Conservation (phyloP, 2,113 vertebrate species). For the Prunella himalayana region DNA sequence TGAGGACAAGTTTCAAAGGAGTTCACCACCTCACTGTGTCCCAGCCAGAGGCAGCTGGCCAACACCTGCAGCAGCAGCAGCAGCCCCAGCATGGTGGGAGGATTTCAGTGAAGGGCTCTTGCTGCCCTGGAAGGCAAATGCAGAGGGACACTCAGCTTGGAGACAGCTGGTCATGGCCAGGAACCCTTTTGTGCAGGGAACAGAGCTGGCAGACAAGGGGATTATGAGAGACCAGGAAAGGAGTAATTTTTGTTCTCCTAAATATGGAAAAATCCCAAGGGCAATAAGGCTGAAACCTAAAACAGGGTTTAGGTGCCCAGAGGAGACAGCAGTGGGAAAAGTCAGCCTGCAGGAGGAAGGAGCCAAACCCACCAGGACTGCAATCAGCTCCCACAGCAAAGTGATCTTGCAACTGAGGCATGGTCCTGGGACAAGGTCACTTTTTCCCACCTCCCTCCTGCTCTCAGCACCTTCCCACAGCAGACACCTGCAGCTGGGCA, state of each 20-base stretch:
- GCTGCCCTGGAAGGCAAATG: not conserved
- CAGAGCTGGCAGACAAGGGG: no score
- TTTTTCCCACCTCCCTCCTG: not conserved
- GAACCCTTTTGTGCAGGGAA: no score
- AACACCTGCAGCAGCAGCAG: slow-evolving; percentile 16
- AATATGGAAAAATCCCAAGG: not conserved
- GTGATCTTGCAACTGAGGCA: not conserved
- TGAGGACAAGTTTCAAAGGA: not conserved
- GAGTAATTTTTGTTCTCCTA: not conserved
- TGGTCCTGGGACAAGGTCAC: not conserved
- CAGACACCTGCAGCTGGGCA: not conserved
- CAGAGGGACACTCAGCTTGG: no score
- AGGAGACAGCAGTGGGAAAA: not conserved
- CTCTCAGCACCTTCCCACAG: not conserved
- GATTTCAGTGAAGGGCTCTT: not conserved
- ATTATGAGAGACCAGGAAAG: not conserved
- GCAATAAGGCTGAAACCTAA: not conserved
- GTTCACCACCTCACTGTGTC: not conserved
- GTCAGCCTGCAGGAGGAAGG: not conserved
- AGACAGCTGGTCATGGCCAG: no score
- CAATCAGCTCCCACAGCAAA: not conserved
- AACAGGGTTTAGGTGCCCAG: not conserved
- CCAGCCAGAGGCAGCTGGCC: not conserved
- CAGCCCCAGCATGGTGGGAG: not conserved
- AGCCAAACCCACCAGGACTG: not conserved